phyloP scores from a whole-genome alignment of 1,140 invertebrate species.

The Trichonephila clavata region DNA sequence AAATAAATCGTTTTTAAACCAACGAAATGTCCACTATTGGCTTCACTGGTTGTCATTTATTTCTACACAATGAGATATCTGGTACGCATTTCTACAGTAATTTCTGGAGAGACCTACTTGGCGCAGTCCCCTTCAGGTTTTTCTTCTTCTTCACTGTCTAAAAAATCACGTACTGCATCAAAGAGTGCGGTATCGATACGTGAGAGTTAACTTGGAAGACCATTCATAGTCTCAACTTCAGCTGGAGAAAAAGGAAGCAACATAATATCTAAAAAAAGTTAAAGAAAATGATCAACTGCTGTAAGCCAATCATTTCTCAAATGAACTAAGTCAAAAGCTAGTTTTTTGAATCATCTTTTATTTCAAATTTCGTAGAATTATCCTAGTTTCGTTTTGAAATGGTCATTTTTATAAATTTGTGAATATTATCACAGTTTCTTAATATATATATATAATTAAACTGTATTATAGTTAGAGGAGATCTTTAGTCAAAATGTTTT shows the following conservation, averaged over 20 bases:
- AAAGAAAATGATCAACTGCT: not conserved
- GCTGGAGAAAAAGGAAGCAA: slow-evolving; percentile 1
- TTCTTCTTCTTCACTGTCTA: not conserved
- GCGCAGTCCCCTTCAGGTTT: not conserved
- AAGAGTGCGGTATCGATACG: not conserved
- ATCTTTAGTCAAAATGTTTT: too few species aligned
- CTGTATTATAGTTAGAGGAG: too few species aligned
- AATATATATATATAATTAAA: too few species aligned
- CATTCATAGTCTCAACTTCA: slow-evolving; percentile 27
- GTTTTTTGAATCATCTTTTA: too few species aligned
- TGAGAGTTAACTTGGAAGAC: not conserved
- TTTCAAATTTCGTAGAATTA: too few species aligned
- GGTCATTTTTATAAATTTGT: too few species aligned
- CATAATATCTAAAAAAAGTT: not conserved
- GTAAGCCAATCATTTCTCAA: not conserved
- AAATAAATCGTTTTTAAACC: not conserved
- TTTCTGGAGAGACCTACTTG: not conserved
- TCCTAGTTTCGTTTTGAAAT: too few species aligned
- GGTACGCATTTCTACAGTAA: not conserved
- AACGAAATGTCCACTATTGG: not conserved
- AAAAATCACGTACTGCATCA: slow-evolving; percentile 13
- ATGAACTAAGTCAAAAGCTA: not conserved
- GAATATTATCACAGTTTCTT: too few species aligned
- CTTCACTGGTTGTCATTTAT: not conserved
- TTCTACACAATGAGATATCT: not conserved